Percentiles rank a stretch among this genome's conserved stretches.
Evolutionary conservation across 2,113 vertebrate genomes (phyloP).

Genomic region (Dicaeum eximium): DNA sequence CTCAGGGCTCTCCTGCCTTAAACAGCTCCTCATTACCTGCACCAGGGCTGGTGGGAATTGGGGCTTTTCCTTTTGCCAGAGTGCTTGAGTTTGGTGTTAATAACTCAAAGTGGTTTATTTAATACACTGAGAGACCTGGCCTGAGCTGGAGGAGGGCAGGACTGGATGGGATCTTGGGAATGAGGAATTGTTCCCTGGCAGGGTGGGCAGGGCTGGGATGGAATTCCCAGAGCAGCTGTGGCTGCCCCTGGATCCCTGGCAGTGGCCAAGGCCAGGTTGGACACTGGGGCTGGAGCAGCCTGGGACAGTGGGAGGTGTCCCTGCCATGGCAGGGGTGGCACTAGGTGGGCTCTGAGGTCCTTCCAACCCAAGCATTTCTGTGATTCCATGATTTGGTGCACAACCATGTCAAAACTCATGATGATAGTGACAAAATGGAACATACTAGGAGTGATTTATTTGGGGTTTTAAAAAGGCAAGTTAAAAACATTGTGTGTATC

Average conservation of each 20-base stretch:
- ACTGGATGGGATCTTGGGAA: rapidly evolving
- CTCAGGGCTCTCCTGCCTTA: background rate
- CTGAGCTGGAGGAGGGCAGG: background rate
- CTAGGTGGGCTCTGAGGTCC: rapidly evolving
- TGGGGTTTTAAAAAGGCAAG: background rate
- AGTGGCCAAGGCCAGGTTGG: background rate
- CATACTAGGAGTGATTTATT: rapidly evolving
- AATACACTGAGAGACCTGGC: background rate
- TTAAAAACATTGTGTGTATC: background rate
- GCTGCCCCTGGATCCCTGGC: background rate
- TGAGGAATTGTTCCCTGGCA: background rate
- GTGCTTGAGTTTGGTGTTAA: background rate
- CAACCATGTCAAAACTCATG: background rate
- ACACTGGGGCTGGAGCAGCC: background rate
- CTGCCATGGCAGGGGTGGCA: background rate
- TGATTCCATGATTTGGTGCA: background rate
- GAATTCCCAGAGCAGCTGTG: background rate
- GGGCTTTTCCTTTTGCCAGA: background rate
- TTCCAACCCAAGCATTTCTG: background rate
- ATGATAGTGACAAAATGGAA: background rate
- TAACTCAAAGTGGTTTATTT: background rate
- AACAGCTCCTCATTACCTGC: background rate
- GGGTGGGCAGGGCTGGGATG: background rate
- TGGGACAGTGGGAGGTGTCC: background rate
- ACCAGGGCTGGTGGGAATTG: background rate